Conservation (phyloP, 2,888 invertebrate genomes). For the Drosophila paranaensis region DNA sequence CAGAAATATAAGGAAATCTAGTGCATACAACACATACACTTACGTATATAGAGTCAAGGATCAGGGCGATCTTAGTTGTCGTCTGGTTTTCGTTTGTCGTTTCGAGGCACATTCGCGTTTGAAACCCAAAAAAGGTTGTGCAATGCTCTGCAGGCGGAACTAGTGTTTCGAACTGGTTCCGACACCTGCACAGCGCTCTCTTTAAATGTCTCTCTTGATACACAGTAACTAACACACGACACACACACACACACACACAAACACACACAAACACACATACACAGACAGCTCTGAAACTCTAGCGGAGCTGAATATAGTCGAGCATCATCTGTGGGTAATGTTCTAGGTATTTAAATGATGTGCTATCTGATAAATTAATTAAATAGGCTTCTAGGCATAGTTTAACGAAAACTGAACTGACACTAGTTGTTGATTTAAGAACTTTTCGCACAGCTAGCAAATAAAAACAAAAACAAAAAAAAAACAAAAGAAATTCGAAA, state of each 20-base stretch:
- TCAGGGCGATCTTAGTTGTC: conserved; percentile 26
- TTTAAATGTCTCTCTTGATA: conserved; percentile 64
- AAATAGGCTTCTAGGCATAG: conserved; percentile 40
- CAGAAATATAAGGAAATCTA: conserved; percentile 47
- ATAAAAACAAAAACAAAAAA: background rate
- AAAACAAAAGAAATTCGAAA: background rate
- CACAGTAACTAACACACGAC: conserved; percentile 15
- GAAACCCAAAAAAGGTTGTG: conserved; percentile 74
- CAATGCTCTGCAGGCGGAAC: conserved; percentile 64
- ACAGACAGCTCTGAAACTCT: conserved; percentile 22
- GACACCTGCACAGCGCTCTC: conserved; percentile 60
- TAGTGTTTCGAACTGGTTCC: conserved; percentile 21
- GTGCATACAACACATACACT: conserved; percentile 39
- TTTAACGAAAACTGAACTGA: conserved; percentile 33
- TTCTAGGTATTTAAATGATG: conserved; percentile 35
- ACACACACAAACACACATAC: conserved; percentile 1
- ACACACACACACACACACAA: conserved; percentile 16
- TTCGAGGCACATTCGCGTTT: conserved; percentile 70
- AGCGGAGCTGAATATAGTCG: conserved; percentile 40
- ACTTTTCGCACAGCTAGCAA: background rate
- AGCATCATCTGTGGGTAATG: conserved; percentile 15
- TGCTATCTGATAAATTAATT: conserved; percentile 15
- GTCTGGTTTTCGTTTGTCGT: conserved; percentile 48
- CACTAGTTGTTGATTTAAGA: conserved; percentile 26
- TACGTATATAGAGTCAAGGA: conserved; percentile 42